Conservation (phyloP, 1,140 invertebrate genomes). For the Penaeus chinensis region DNA sequence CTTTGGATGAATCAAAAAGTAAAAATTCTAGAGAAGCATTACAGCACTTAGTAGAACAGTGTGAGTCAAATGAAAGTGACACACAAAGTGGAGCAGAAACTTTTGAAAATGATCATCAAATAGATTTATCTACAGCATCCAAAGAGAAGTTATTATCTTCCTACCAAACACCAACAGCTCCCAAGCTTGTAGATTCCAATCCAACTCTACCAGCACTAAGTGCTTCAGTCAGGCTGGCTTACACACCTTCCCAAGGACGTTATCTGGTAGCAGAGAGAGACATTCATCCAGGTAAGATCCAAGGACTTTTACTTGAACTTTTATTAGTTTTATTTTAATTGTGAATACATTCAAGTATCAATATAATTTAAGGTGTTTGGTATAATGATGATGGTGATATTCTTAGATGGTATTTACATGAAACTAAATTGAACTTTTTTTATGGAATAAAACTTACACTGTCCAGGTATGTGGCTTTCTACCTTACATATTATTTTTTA, state of each 20-base stretch:
- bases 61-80: not conserved
- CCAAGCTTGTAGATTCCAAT: constrained; percentile 1
- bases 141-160: constrained; percentile 37
- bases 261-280: constrained; percentile 59
- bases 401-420: no score
- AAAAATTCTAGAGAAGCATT: constrained; percentile 28
- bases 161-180: constrained; percentile 34
- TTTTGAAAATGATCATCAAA: not conserved
- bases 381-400: no score
- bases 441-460: no score
- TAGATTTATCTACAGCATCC: not conserved
- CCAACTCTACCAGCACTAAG: constrained; percentile 37
- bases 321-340: not conserved
- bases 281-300: constrained; percentile 62
- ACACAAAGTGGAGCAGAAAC: not conserved
- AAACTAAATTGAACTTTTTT: no score
- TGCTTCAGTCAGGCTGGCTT: constrained; percentile 66
- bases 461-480: no score
- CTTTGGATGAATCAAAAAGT: constrained; percentile 37
- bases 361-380: no score
- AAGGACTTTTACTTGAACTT: constrained; percentile 27
- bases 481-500: constrained; percentile 2
- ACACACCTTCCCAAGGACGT: constrained; percentile 55
- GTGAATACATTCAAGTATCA: no score
- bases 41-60: not conserved